Evolutionary conservation across 2,888 invertebrate species (phyloP).

Genomic region (Cephus pygmeus): DNA sequence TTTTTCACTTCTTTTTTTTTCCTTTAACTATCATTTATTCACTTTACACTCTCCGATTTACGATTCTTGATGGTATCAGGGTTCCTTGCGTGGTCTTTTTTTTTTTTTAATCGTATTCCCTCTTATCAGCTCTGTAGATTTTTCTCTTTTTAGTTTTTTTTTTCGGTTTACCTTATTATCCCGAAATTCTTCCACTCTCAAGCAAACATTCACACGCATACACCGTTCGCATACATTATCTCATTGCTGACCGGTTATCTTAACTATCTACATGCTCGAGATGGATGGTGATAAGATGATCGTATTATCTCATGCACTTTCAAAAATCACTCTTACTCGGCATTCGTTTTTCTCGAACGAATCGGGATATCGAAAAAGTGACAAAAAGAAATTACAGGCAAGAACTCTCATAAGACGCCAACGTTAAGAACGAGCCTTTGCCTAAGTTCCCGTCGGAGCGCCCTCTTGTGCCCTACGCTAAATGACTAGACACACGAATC

Average conservation of each 20-base stretch:
- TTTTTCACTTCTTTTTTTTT: conserved; percentile 14
- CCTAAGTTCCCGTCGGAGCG: background rate
- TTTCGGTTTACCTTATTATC: background rate
- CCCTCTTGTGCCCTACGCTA: background rate
- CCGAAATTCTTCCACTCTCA: background rate
- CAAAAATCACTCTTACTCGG: conserved; percentile 13
- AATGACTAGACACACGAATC: background rate
- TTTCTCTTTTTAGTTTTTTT: background rate
- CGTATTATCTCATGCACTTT: conserved; percentile 18
- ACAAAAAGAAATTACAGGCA: background rate
- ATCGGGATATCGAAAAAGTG: conserved; percentile 8
- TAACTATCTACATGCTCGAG: conserved; percentile 15
- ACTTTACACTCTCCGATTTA: conserved; percentile 42
- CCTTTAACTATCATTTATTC: conserved; percentile 50
- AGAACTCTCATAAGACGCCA: background rate
- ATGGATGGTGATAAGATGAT: conserved; percentile 15
- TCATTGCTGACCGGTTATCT: background rate
- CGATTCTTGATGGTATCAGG: conserved; percentile 30
- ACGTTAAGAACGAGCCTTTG: background rate
- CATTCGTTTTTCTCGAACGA: conserved; percentile 23
- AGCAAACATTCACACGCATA: background rate
- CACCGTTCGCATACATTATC: background rate
- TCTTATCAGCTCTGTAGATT: background rate
- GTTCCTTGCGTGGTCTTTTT: too few species aligned
- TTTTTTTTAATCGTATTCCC: background rate